Percentiles rank a stretch among this genome's conserved stretches.
Conservation (phyloP, 2,797 vertebrate species). For the Thamnophis elegans region DNA sequence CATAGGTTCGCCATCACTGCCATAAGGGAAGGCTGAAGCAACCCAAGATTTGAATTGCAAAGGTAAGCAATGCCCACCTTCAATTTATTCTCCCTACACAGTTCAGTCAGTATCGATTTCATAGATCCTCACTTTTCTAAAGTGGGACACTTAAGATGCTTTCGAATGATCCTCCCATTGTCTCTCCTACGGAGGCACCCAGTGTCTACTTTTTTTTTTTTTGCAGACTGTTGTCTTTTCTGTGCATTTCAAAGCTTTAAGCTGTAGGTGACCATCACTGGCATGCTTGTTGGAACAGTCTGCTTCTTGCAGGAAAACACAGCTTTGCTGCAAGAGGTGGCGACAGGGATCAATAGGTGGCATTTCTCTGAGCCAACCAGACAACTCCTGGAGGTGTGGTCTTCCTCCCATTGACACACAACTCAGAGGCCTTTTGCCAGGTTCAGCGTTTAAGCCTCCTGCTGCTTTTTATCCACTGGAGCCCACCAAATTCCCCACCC, state of each 20-base stretch:
- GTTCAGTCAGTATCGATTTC: background rate
- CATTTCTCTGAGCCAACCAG: constrained; percentile 20
- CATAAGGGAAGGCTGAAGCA: constrained; percentile 9
- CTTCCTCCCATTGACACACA: background rate
- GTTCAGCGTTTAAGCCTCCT: background rate
- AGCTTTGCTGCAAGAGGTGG: constrained; percentile 1
- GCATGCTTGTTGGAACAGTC: constrained; percentile 1
- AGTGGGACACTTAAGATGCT: constrained; percentile 13
- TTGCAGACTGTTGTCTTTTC: background rate
- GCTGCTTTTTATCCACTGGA: background rate
- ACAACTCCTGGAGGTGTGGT: constrained; percentile 22
- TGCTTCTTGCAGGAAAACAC: background rate
- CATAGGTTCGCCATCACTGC: too few species aligned
- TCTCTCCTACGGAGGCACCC: background rate
- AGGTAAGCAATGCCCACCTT: constrained; percentile 17
- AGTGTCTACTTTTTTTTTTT: background rate
- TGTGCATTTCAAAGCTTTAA: background rate
- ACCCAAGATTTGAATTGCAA: background rate
- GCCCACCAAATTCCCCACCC: background rate
- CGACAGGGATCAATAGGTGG: constrained; percentile 17
- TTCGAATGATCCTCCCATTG: constrained; percentile 9
- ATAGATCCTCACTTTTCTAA: background rate
- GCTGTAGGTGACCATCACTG: background rate
- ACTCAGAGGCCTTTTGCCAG: background rate
- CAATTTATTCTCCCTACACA: constrained; percentile 4